A percentile compares a stretch with the other conserved stretches of the same genome.
These are phyloP conservation scores for Phalacrocorax brasilianus DNA, from an alignment of 2,113 vertebrate genomes.

Conservation along the genomic window DNA sequence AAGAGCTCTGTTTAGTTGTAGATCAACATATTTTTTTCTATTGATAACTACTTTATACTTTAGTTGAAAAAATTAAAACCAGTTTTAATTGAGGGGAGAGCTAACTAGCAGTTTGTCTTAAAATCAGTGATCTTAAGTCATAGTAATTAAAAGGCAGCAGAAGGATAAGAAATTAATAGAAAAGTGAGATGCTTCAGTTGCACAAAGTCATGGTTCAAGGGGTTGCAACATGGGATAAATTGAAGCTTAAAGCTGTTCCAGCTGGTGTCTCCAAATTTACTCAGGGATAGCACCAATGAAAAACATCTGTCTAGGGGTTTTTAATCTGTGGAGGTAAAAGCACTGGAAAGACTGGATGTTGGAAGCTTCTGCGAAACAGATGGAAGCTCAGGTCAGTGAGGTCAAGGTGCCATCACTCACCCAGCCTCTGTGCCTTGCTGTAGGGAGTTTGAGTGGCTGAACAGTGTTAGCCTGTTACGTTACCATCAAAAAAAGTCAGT, in stretches of 20 bases:
- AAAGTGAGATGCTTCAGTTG: neutral
- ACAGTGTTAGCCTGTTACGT: neutral
- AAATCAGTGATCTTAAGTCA: neutral
- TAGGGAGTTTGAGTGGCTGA: neutral
- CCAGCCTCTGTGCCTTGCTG: neutral
- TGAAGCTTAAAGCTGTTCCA: neutral
- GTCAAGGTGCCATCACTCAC: neutral
- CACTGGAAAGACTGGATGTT: neutral
- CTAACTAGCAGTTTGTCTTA: neutral
- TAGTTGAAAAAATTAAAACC: neutral
- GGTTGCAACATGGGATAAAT: neutral
- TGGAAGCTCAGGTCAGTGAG: neutral
- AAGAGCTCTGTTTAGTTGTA: neutral
- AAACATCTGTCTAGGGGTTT: neutral
- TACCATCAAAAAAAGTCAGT: neutral
- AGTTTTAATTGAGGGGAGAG: neutral
- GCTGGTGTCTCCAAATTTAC: neutral
- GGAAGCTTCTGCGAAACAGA: neutral
- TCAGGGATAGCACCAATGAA: neutral
- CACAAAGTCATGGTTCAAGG: neutral
- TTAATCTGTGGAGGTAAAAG: neutral
- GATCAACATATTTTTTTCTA: neutral
- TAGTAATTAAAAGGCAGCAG: neutral
- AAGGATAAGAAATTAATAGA: neutral
- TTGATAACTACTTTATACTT: too few relatives aligned